phyloP scores from a whole-genome alignment of 2,888 invertebrate species.

The Chaetoderma sp. region DNA sequence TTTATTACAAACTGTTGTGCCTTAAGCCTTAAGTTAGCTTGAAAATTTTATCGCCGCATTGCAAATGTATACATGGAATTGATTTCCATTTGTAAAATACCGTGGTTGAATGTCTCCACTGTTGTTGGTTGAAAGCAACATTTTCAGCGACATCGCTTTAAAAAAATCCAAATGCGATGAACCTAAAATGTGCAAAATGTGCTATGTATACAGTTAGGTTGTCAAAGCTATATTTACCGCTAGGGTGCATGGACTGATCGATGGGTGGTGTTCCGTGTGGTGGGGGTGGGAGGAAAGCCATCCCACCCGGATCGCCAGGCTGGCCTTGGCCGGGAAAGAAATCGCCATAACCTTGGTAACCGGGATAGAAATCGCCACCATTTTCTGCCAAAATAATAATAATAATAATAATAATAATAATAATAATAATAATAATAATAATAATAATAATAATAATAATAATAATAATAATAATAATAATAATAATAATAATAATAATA shows the following conservation, averaged over 20 bases:
- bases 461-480: too few relatives aligned
- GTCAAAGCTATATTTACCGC: too few relatives aligned
- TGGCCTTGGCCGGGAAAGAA: constrained; percentile 55
- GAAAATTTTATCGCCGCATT: too few relatives aligned
- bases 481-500: too few relatives aligned
- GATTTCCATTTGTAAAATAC: neutral
- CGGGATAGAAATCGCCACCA: constrained; percentile 54
- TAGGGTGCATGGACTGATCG: constrained; percentile 44
- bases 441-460: too few relatives aligned
- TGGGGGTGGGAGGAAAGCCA: constrained; percentile 49
- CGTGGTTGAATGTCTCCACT: constrained; percentile 40
- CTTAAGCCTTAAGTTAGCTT: too few relatives aligned
- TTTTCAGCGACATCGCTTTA: too few relatives aligned
- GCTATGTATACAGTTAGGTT: neutral
- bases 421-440: too few relatives aligned
- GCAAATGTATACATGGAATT: neutral
- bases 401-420: neutral
- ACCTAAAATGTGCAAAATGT: neutral
- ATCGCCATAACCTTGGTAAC: constrained; percentile 52
- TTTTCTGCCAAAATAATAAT: constrained; percentile 45
- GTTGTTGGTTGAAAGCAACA: too few relatives aligned
- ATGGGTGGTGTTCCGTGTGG: constrained; percentile 47
- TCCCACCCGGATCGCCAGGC: constrained; percentile 41
- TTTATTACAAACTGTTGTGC: too few relatives aligned
- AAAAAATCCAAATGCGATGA: neutral